Conservation (phyloP, 2,113 vertebrate species). For the Zosterops lateralis region DNA sequence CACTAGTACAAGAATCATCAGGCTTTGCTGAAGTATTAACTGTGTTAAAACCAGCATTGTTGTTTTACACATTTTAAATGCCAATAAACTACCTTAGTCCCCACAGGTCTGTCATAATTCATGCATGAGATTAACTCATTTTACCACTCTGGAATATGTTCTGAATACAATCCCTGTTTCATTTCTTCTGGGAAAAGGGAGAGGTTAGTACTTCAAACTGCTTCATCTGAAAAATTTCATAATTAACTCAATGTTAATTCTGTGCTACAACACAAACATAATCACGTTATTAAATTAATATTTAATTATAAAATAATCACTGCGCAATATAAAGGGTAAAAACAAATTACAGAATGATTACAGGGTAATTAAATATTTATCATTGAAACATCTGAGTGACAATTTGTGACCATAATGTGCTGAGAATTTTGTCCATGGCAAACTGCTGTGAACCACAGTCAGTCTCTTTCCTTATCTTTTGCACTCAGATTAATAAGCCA, state of each 20-base stretch:
- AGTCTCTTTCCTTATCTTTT: background rate
- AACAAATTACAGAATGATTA: constrained; percentile 24
- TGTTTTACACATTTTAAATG: background rate
- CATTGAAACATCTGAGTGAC: constrained; percentile 36
- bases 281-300: constrained; percentile 50
- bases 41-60: background rate
- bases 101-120: background rate
- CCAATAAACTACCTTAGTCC: background rate
- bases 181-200: constrained; percentile 14
- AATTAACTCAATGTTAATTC: constrained; percentile 51
- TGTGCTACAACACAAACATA: constrained; percentile 35
- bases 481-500: background rate
- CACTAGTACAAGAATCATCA: background rate
- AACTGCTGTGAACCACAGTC: background rate
- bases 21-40: background rate
- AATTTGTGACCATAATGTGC: background rate
- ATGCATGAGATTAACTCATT: background rate
- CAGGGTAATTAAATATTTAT: constrained; percentile 44
- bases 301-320: constrained; percentile 56
- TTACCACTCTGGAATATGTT: background rate
- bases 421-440: background rate
- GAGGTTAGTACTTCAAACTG: constrained; percentile 21
- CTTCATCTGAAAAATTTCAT: constrained; percentile 40
- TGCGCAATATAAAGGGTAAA: constrained; percentile 9
- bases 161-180: background rate